A percentile compares a stretch with the other conserved stretches of the same genome.
Conservation (phyloP, 2,888 invertebrate genomes). For the Chelonus formosanus region DNA sequence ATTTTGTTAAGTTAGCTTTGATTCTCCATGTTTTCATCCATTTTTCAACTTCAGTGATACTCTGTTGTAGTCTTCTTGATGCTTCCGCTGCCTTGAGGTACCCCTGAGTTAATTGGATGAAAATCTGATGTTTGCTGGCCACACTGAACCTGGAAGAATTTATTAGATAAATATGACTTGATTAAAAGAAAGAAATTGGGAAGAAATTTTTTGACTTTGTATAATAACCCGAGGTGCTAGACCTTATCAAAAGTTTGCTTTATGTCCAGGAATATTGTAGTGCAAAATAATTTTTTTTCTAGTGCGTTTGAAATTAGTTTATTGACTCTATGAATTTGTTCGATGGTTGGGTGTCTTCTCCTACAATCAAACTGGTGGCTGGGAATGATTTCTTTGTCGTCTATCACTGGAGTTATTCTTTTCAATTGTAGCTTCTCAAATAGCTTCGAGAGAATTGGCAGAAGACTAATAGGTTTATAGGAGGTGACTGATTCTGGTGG, state of each 20-base stretch:
- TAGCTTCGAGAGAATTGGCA: constrained; percentile 44
- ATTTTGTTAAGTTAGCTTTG: constrained; percentile 44
- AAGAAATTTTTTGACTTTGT: constrained; percentile 14
- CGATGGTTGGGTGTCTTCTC: constrained; percentile 39
- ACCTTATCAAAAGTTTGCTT: not conserved
- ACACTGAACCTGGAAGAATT: constrained; percentile 2
- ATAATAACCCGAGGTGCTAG: not conserved
- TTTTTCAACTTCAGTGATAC: constrained; percentile 25
- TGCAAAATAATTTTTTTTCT: constrained; percentile 35
- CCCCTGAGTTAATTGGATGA: constrained; percentile 30
- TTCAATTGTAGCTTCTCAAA: constrained; percentile 45
- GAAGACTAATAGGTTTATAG: constrained; percentile 44
- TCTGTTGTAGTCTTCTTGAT: constrained; percentile 9
- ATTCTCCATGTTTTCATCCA: constrained; percentile 45
- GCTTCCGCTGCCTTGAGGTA: constrained; percentile 22
- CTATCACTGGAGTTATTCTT: constrained; percentile 36
- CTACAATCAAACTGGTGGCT: constrained; percentile 44
- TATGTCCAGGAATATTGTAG: not conserved
- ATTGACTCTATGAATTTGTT: constrained; percentile 42
- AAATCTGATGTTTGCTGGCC: constrained; percentile 1
- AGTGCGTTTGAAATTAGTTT: constrained; percentile 36
- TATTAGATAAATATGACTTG: constrained; percentile 6
- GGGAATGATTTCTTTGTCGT: constrained; percentile 35
- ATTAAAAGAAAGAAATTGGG: constrained; percentile 26
- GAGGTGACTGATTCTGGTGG: constrained; percentile 39